Evolutionary conservation across 2,797 vertebrate genomes (phyloP).

Genomic region (Spinus pinus): DNA sequence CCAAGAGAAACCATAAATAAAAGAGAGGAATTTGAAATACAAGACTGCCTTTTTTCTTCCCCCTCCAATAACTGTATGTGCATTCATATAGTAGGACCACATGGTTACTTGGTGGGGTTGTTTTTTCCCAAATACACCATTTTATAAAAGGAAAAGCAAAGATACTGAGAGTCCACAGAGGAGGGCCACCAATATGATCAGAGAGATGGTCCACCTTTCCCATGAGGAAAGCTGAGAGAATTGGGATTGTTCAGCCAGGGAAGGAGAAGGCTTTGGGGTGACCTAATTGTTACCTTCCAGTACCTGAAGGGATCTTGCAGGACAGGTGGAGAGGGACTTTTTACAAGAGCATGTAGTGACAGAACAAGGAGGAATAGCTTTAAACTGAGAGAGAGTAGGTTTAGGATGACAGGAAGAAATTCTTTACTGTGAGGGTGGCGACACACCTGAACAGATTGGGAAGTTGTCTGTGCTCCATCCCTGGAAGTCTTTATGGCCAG

Average conservation of each 20-base stretch:
- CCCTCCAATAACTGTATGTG: neutral
- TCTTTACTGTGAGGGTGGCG: fast-evolving
- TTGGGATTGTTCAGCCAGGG: neutral
- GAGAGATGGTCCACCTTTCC: neutral
- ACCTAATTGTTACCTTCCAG: neutral
- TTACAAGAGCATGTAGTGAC: neutral
- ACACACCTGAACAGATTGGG: neutral
- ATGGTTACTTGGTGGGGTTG: neutral
- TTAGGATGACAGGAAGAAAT: neutral
- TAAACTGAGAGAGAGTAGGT: neutral
- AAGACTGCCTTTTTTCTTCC: neutral
- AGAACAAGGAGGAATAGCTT: neutral
- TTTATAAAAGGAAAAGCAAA: neutral
- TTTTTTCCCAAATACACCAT: neutral
- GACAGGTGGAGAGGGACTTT: neutral
- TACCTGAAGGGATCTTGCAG: neutral
- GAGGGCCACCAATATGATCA: neutral
- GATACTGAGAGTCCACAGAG: neutral
- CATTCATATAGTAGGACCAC: neutral
- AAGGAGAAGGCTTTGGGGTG: neutral
- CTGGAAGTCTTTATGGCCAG: neutral
- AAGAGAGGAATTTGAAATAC: neutral
- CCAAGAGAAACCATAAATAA: neutral
- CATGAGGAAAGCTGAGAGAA: neutral
- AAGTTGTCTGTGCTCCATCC: neutral